Conservation (phyloP, 2,888 invertebrate species). For the Harpagoxenus sublaevis region DNA sequence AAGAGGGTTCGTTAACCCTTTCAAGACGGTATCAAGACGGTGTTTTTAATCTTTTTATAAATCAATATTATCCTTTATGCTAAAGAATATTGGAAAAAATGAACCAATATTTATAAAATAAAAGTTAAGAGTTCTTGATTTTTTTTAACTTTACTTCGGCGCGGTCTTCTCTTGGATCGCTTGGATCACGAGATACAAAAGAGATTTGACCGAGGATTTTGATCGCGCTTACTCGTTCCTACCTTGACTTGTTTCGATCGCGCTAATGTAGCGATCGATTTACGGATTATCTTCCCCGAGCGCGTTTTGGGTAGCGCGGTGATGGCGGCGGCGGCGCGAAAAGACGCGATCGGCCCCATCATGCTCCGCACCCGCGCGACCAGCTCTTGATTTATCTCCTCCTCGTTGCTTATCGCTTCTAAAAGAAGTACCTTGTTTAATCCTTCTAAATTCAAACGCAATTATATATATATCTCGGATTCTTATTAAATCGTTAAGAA, state of each 20-base stretch:
- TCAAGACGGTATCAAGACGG: too few species aligned
- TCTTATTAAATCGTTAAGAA: background rate
- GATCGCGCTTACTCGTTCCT: conserved; percentile 71
- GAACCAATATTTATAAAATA: too few species aligned
- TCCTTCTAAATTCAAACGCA: background rate
- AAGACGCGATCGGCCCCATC: conserved; percentile 96
- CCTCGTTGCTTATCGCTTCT: conserved; percentile 87
- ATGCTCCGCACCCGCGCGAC: conserved; percentile 88
- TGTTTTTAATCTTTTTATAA: too few species aligned
- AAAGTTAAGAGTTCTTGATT: too few species aligned
- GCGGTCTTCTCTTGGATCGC: too few species aligned
- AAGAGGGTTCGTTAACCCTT: background rate
- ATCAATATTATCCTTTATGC: too few species aligned
- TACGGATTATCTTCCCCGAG: conserved; percentile 94
- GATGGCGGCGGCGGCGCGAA: conserved; percentile 93
- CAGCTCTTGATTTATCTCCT: conserved; percentile 88
- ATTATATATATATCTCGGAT: background rate
- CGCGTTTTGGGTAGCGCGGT: conserved; percentile 95
- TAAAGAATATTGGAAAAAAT: too few species aligned
- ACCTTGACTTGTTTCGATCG: conserved; percentile 93
- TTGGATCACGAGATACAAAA: too few species aligned
- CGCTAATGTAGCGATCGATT: conserved; percentile 94
- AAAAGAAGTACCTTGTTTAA: conserved; percentile 10
- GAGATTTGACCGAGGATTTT: too few species aligned
- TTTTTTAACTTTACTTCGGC: too few species aligned